Base-by-base conservation (phyloP, 1,140 invertebrate genomes). In the Meteorus sp. region DNA sequence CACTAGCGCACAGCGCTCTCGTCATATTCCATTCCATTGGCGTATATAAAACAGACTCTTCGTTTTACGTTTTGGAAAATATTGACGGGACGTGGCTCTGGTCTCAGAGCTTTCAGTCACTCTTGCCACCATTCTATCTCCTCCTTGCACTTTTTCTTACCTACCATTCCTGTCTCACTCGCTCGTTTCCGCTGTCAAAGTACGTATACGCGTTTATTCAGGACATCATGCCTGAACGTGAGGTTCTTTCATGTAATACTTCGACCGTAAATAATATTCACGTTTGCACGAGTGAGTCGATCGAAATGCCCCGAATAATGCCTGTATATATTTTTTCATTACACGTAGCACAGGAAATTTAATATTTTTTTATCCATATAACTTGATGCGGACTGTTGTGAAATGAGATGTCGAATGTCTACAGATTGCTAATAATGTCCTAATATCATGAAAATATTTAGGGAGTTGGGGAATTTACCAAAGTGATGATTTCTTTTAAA, bases 51-150 rank as follows among this genome's bases (percentile, higher is more conserved):
- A 63, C 45, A 63, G 56, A 17, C 61, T 64, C 59, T 61, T 64
- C 62, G 52, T 63, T 70, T 67, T 66, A 69, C 62, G 58, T 66
- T 59, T 59, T 51, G 59, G 56, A 59, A 72, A 72, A 72, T 72
- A 72, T 72, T 64, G 68, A 47, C 43, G 43, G 57, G 54, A 72
- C 68, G 68, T 70, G 68, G 68, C 60, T 58, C n/a, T n/a, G n/a
- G 33, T 53, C 51, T 53, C 58, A 20, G 13, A 25, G 37, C 31
- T 56, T 44, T 51, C 47, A 44, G 25, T 15, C 35, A 25, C 17
- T 31, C 37, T 41, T 44, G 19, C 29, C 23, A 56, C 20, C 25
- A n/a, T n/a, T n/a, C n/a, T n/a, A n/a, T n/a, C n/a, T n/a, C n/a
- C 9, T 35, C 9, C 29, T 35, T 29, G 33, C 33, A 27, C 25